A percentile compares a stretch with the other conserved stretches of the same genome.
Evolutionary conservation across 1,140 invertebrate species (phyloP).

Genomic region (Drosophila ironensis): DNA sequence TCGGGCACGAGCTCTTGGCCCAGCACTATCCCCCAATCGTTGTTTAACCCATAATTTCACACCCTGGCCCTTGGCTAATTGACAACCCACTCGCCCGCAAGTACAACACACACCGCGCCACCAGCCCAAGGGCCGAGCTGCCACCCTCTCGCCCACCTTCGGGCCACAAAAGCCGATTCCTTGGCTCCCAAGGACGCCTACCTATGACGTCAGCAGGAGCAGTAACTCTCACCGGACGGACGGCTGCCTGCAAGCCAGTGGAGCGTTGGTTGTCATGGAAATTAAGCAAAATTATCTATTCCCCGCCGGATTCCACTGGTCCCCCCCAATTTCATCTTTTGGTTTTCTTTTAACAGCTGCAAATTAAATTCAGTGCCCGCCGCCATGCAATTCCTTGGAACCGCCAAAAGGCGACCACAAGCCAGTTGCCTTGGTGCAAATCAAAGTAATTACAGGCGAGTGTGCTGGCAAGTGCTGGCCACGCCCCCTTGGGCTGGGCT

Average conservation of each 20-base stretch:
- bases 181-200: conserved; percentile 53
- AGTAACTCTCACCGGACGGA: conserved; percentile 1
- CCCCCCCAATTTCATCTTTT: neutral
- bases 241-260: neutral
- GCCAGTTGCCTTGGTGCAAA: conserved; percentile 37
- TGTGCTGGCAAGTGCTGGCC: conserved; percentile 26
- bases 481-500: conserved; percentile 38
- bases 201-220: conserved; percentile 51
- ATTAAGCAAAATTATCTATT: conserved; percentile 34
- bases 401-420: neutral
- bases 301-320: neutral
- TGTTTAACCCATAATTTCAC: conserved; percentile 60
- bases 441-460: conserved; percentile 70
- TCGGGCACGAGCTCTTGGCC: conserved; percentile 1
- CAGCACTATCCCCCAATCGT: neutral
- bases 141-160: neutral
- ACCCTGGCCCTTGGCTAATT: conserved; percentile 60
- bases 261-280: conserved; percentile 16
- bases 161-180: neutral
- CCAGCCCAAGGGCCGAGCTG: neutral
- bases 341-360: neutral
- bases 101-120: neutral
- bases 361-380: conserved; percentile 27
- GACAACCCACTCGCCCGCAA: conserved; percentile 2
- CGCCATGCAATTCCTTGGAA: conserved; percentile 12